phyloP scores from a whole-genome alignment of 2,113 vertebrate genomes.

The Sarotherodon lohbergeri region DNA sequence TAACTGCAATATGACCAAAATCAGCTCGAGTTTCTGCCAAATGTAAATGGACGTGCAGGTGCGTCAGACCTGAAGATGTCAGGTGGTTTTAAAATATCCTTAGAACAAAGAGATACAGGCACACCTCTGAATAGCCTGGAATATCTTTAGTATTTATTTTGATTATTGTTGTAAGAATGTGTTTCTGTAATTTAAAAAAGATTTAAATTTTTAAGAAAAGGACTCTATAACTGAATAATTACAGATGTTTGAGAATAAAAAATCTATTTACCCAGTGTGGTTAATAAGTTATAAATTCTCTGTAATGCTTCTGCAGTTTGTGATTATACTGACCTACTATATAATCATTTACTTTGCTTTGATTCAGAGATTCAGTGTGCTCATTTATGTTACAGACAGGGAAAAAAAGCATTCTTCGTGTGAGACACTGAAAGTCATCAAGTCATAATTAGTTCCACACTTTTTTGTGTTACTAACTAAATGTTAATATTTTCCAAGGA shows the following conservation, averaged over 20 bases:
- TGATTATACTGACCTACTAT: background rate
- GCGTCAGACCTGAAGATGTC: background rate
- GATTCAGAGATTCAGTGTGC: background rate
- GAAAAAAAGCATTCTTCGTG: background rate
- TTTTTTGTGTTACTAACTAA: background rate
- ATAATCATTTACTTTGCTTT: background rate
- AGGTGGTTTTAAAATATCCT: background rate
- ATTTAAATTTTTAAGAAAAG: background rate
- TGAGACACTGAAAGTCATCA: background rate
- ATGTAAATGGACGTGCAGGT: background rate
- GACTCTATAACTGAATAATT: background rate
- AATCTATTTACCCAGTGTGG: background rate
- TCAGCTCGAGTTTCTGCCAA: slow-evolving; percentile 22
- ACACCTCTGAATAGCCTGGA: background rate
- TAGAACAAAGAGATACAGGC: background rate
- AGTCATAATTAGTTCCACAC: background rate
- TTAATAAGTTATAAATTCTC: background rate
- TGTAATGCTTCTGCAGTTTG: background rate
- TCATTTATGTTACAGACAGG: background rate
- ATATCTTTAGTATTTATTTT: background rate
- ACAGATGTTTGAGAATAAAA: background rate
- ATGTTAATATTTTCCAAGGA: background rate
- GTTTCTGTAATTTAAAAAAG: background rate
- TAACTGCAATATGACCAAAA: background rate
- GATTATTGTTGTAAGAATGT: background rate